Evolutionary conservation across 2,888 invertebrate species (phyloP), one percentile per base, ranked within the genome.

Genomic region (Synanthedon vespiformis): DNA sequence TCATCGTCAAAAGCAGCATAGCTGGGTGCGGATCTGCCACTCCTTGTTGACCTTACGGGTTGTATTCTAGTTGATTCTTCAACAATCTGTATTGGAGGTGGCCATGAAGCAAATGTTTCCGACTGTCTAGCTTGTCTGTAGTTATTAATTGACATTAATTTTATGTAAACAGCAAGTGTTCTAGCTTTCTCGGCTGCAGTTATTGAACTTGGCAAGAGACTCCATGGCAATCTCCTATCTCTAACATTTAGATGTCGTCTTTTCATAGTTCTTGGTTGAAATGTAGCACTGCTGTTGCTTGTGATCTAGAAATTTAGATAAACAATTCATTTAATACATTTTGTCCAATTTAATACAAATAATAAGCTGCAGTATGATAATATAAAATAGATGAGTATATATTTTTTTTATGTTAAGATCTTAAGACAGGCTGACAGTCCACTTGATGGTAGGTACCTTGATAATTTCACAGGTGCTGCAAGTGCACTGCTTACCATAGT

Each of bases 191-290:
- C 84, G 27, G 79, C 74, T 47, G 74, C 75, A 18, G 78, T 76
- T 50, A 85, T 62, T 40, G 72, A 62, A 18, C 61, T 68, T 2
- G 87, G 82, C 40, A 87, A 59, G 11, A 87, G 59, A 55, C 87
- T 80, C 87, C 87, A 87, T n/a, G 87, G 87, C 74, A 87, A 69
- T 40, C 87, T 68, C 56, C 83, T 76, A 51, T 87, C 87, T 60
- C 64, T 72, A 0, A 86, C 87, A 68, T 86, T 79, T 49, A 80
- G 55, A 60, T 74, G 80, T 6, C 74, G 68, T 54, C 86, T 74
- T 58, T 80, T 82, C 72, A 86, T 68, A 41, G 60, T 56, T n/a
- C 16, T 48, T 48, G 13, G 44, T 44, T n/a, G 44, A 44, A 13
- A 44, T 44, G 11, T 14, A 13, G 14, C 4, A 13, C 6, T 44